Base-by-base conservation (phyloP, 1,140 invertebrate species). In the Papilio dardanus region DNA sequence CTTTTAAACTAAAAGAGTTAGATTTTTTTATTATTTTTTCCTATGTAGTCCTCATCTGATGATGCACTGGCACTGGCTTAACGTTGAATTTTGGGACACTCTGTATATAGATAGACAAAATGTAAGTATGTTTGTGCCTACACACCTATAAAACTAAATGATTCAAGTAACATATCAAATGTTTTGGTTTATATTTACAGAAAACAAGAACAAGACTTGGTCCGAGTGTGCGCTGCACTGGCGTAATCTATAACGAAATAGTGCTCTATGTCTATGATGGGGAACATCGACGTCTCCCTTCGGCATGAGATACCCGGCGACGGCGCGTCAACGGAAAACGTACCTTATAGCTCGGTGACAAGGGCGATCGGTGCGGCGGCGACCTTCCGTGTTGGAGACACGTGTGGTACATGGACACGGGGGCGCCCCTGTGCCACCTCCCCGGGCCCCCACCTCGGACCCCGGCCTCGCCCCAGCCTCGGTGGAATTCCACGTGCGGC, bases 401-500 rank as follows among this genome's bases (percentile, higher is more conserved):
- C 88, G 86, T 89, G 86, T 89, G 88, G 84, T 85, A 82, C 86
- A 88, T 77, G 79, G 86, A 88, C 82, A 84, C 76, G 79, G 83
- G 80, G 76, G 79, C 76, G 81, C 83, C 79, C 86, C 86, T 42
- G 40, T 42, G 83, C 84, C 7, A 83, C 6, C 46, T 54, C 21
- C 21, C 7, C 21, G 0, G 21, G 2, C 21, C 21, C 2, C 81
- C 74, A 81, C 77, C n/a, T 77, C 86, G 87, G 88, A n/a, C n/a
- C n/a, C n/a, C n/a, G n/a, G n/a, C n/a, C 21, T 3, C 50, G 2
- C 21, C 21, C 2, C 81, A 74, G 82, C 77, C n/a, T 77, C 86
- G 87, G 88, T 88, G 79, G 88, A 86, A 89, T 91, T 88, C 86
- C 88, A 88, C 89, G 85, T 87, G 87, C 83, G 84, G 77, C 87